Evolutionary conservation across 2,797 vertebrate genomes (phyloP).

Genomic region (Chelon labrosus): DNA sequence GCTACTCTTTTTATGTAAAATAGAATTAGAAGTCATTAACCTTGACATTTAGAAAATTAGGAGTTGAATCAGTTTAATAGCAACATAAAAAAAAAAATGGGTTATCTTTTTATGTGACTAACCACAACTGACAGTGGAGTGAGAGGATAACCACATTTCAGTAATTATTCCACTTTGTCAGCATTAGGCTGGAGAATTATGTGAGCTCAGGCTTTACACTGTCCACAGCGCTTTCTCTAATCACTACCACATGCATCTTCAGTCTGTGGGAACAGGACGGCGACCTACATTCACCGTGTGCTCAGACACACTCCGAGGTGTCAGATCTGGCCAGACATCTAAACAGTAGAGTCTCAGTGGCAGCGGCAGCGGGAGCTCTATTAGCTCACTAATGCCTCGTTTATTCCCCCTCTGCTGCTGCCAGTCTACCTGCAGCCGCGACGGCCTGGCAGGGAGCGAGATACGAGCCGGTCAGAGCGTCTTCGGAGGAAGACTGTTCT

Average conservation of each 20-base stretch:
- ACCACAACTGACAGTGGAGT: slow-evolving; percentile 6
- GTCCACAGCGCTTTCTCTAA: slow-evolving; percentile 44
- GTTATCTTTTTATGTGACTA: slow-evolving; percentile 27
- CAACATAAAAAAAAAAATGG: not conserved
- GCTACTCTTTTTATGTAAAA: not conserved
- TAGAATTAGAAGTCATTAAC: not conserved
- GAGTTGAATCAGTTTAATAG: slow-evolving; percentile 10
- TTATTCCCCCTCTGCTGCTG: slow-evolving; percentile 33
- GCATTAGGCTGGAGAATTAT: slow-evolving; percentile 29
- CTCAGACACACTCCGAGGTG: slow-evolving; percentile 45
- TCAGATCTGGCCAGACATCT: slow-evolving; percentile 61
- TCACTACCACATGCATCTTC: slow-evolving; percentile 55
- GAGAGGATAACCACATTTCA: slow-evolving; percentile 15
- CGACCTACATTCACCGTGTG: slow-evolving; percentile 55
- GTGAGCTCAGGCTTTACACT: slow-evolving; percentile 47
- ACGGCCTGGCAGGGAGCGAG: not conserved
- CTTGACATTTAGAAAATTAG: slow-evolving; percentile 14
- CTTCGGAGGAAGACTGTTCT: too few relatives aligned
- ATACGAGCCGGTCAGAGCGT: too few relatives aligned
- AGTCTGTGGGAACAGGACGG: slow-evolving; percentile 41
- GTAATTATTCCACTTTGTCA: slow-evolving; percentile 53
- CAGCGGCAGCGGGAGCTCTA: slow-evolving; percentile 45
- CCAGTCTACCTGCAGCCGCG: slow-evolving; percentile 24
- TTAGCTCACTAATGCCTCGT: slow-evolving; percentile 50
- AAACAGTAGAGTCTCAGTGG: slow-evolving; percentile 42